Base-by-base conservation (phyloP, 2,888 invertebrate species). In the Meteorus cinctellus region DNA sequence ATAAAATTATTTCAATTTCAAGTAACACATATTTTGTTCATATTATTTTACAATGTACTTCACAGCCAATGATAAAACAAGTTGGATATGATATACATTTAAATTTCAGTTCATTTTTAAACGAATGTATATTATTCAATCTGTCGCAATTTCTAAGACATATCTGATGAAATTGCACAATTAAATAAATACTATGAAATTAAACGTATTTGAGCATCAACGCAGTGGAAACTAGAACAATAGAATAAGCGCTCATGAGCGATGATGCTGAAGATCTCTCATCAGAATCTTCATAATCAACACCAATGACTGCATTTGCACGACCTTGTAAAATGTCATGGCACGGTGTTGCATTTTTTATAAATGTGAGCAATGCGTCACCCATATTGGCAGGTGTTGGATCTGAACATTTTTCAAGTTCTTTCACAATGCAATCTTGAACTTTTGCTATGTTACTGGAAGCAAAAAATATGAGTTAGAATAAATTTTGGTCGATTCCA, bases 341-440 rank as follows among this genome's bases (percentile, higher is more conserved):
- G 79, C 95, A 96, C 0, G 94, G 93, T 0, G 93, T 93, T 75
- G 92, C 92, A 84, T 93, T 93, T 83, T 92, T 92, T 8, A 96
- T 91, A 85, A 93, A 95, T 79, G 92, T 93, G 85, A 96, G 94
- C 74, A 96, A 91, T 0, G 96, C 93, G 78, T 96, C 95, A 0
- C 94, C 92, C 84, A 96, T 93, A 89, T 96, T 96, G 41, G 93
- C 94, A 0, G 96, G 95, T 0, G 96, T 96, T 6, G 95, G 94
- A 66, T 95, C 94, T 0, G 89, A 86, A 84, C 96, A 96, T 5
- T 90, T 90, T 84, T 94, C 95, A 73, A 95, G 84, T 10, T 92
- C 92, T 0, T 82, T 87, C 45, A 94, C 94, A 0, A 93, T 86
- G 83, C 95, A 95, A 0, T 82, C 68, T 73, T 93, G 90, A 27